These are phyloP conservation scores for Muschampia plurimacula DNA, from an alignment of 2,888 invertebrate genomes.

Conservation along the genomic window DNA sequence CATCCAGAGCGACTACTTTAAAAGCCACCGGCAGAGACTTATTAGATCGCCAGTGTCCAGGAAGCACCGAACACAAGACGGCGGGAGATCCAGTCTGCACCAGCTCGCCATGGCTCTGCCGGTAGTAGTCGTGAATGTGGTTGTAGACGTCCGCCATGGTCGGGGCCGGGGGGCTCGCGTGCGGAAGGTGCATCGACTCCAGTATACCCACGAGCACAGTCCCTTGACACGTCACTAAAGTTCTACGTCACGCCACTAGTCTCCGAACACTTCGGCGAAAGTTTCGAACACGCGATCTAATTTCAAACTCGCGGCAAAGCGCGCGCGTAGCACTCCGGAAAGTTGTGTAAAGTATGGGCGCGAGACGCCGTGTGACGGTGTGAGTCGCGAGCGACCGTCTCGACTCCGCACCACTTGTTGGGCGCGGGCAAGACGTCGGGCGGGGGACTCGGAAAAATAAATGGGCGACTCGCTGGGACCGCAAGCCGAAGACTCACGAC, in stretches of 20 bases:
- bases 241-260: constrained; percentile 72
- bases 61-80: constrained; percentile 96
- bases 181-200: constrained; percentile 89
- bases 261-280: constrained; percentile 69
- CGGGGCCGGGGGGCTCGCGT: constrained; percentile 84
- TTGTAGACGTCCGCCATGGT: constrained; percentile 91
- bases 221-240: constrained; percentile 75
- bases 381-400: constrained; percentile 59
- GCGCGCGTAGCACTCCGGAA: constrained; percentile 73
- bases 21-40: constrained; percentile 98
- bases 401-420: constrained; percentile 74
- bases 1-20: constrained; percentile 97
- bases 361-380: constrained; percentile 64
- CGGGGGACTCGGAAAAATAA: constrained; percentile 79
- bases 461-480: constrained; percentile 73
- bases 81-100: constrained; percentile 98
- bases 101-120: constrained; percentile 96
- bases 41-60: constrained; percentile 98
- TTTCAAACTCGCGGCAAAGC: constrained; percentile 70
- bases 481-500: constrained; percentile 84
- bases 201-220: constrained; percentile 68
- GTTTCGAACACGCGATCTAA: constrained; percentile 60
- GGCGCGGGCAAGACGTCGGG: constrained; percentile 81
- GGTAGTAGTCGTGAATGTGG: constrained; percentile 91
- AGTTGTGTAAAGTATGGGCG: constrained; percentile 79